Conservation (phyloP, 2,888 invertebrate genomes). For the Halictus ligatus region DNA sequence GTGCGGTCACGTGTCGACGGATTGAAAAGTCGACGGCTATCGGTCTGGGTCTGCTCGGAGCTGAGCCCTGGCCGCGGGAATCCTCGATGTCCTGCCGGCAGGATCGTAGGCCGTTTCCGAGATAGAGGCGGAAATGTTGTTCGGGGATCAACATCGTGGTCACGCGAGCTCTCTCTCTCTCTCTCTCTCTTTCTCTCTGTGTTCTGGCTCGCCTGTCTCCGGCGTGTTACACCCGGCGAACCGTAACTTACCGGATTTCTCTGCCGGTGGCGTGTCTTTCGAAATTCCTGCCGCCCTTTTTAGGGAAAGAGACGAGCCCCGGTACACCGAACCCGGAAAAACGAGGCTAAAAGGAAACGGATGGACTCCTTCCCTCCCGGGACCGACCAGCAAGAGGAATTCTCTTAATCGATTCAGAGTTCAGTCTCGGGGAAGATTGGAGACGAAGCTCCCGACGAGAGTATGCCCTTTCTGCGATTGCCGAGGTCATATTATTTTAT, state of each 20-base stretch:
- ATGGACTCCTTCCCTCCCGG: neutral
- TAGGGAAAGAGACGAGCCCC: neutral
- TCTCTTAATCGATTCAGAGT: slow-evolving; percentile 12
- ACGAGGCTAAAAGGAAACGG: neutral
- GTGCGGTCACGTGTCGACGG: neutral
- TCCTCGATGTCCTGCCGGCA: neutral
- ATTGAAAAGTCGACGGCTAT: slow-evolving; percentile 34
- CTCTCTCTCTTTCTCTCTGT: slow-evolving; percentile 5
- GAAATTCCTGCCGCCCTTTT: slow-evolving; percentile 15
- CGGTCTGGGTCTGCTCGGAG: slow-evolving; percentile 10
- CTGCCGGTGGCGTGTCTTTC: slow-evolving; percentile 34
- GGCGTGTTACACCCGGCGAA: slow-evolving; percentile 40
- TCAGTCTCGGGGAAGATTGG: neutral
- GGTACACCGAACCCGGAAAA: neutral
- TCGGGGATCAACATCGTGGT: slow-evolving; percentile 45
- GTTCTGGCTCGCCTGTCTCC: neutral
- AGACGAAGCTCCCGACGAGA: neutral
- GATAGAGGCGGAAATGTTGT: slow-evolving; percentile 37
- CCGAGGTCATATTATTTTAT: neutral
- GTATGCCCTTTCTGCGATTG: neutral
- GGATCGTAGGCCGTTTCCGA: slow-evolving; percentile 24
- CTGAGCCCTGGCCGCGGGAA: neutral
- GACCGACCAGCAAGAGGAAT: neutral
- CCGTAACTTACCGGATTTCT: slow-evolving; percentile 51
- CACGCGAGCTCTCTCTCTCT: slow-evolving; percentile 22